Evolutionary conservation across 2,888 invertebrate species (phyloP), one percentile per base, ranked within the genome.

Genomic region (Temnothorax unifasciatus): DNA sequence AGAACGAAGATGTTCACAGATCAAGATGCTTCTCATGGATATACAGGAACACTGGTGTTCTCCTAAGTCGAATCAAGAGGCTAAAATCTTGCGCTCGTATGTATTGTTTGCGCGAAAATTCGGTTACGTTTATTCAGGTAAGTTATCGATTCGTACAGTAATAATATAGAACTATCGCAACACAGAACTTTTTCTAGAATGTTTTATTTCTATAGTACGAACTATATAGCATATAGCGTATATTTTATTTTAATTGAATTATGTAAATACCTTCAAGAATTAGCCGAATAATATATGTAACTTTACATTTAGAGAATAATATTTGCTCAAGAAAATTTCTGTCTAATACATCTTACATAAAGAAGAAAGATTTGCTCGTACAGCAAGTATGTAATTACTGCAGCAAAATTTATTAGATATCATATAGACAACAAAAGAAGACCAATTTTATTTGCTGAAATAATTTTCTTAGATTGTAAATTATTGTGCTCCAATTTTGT

Each of bases 11-110:
- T 54, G 18, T 54, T 54, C 54, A 13, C n/a, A 77, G 77, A 66
- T 77, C 5, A 77, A 77, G 15, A 54, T 44, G 15, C 41, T 77
- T 13, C 4, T 77, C 15, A 4, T 54, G 3, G 57, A 77, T 13
- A 68, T 77, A 3, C 52, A 66, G 5, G 21, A 66, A 15, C 25
- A 68, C 9, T 77, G 66, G 34, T 6, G 11, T 13, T 77, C 77
- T 18, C n/a, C 66, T 1, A 77, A 57, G 5, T 29, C 54, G 2
- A 9, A 77, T 1, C 6, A 44, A 9, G 77, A 77, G n/a, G 44
- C 25, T 29, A 57, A 44, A 54, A 66, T 77, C 5, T 52, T 50
- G 3, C 13, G 4, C n/a, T 68, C 68, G 13, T 6, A 77, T n/a
- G 29, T 25, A 44, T 0, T 44, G 2, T 54, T 41, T 6, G 44